Evolutionary conservation across 2,888 invertebrate genomes (phyloP), one percentile per base, ranked within the genome.

Genomic region (Macaria liturata): DNA sequence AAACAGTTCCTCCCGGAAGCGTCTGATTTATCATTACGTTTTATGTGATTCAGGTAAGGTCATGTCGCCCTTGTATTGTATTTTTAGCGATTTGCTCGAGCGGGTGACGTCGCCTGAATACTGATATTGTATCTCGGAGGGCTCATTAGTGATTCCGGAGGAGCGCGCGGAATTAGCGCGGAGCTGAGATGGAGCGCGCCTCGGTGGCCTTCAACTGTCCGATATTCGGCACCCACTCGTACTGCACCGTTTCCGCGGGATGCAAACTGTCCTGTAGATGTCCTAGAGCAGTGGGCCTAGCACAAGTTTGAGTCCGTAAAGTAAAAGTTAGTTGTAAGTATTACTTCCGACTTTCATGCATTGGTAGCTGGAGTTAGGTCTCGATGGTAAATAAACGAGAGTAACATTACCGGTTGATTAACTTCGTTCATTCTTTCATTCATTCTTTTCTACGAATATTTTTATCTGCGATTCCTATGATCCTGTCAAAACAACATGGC

Each of bases 1-100:
- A 61, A 70, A 67, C 66, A 65, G 64, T 64, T 69, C 65, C 61
- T 68, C 70, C 74, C 76, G 82, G 84, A 83, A 82, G 80, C 67
- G 72, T 72, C 70, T 72, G 71, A 75, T 71, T 59, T 69, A 71
- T 72, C 65, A 75, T 69, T 61, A 69, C 56, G 63, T 79, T 84
- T 83, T 83, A 86, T 83, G 83, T 81, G 83, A 81, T 83, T 80
- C 78, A 77, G 80, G 83, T 84, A 83, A 86, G 84, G 83, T 72
- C 76, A 81, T 80, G 71, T 72, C 71, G 86, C 71, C 88, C 88
- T 82, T 89, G 87, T 80, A 71, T 61, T 79, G 75, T 89, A 90
- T 90, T 89, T 91, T 90, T 89, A 90, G 88, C 88, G 86, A 82
- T 88, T 86, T 84, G 81, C 79, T 82, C 80, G 76, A 74, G 68